phyloP scores from a whole-genome alignment of 1,140 invertebrate species.

The Penaeus japonicus region DNA sequence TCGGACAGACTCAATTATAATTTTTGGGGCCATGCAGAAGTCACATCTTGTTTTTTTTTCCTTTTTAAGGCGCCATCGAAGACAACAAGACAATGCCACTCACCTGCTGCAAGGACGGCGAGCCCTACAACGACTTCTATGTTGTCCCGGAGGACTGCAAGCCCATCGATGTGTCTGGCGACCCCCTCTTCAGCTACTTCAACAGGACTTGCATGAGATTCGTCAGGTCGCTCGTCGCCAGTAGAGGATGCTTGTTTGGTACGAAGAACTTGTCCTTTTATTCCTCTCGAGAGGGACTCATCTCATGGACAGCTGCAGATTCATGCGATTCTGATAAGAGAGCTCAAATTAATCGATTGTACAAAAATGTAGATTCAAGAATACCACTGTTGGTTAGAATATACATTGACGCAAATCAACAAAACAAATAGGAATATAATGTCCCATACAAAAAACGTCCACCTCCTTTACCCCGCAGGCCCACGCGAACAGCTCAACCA shows the following conservation, averaged over 20 bases:
- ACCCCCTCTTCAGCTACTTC: slow-evolving; percentile 6
- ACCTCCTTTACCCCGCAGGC: slow-evolving; percentile 70
- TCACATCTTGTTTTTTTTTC: no score
- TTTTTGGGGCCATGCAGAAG: no score
- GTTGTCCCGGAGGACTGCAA: background rate
- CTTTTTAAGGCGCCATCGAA: background rate
- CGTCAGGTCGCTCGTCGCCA: slow-evolving; percentile 31
- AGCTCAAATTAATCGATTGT: no score
- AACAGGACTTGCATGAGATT: slow-evolving; percentile 36
- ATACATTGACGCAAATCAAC: no score
- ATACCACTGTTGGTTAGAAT: no score
- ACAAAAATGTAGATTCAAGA: no score
- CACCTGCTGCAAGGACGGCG: slow-evolving; percentile 9
- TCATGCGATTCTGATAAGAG: no score
- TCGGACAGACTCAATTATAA: no score
- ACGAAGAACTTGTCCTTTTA: background rate
- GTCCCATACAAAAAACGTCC: no score
- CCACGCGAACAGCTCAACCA: slow-evolving; percentile 81
- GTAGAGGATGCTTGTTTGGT: slow-evolving; percentile 20
- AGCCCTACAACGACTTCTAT: background rate
- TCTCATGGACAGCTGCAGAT: background rate
- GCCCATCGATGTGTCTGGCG: slow-evolving; percentile 29
- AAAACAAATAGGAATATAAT: no score
- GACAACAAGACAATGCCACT: slow-evolving; percentile 9
- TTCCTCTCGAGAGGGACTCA: background rate